Evolutionary conservation across 2,888 invertebrate species (phyloP).

Genomic region (Mimumesa dahlbomi): DNA sequence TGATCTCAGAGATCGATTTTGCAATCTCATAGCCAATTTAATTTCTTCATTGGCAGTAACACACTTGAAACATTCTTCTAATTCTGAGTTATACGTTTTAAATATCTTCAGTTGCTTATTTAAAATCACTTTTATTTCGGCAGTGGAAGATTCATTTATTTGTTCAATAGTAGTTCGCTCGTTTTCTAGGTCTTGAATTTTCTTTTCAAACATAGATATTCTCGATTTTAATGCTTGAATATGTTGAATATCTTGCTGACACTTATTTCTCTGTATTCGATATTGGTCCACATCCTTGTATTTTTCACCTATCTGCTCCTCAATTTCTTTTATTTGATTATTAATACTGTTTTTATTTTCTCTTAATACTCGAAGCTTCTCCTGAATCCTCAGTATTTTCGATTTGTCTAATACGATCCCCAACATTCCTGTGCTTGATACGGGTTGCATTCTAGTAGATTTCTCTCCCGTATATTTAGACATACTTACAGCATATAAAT

Average conservation of each 20-base stretch:
- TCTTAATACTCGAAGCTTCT: slow-evolving; percentile 71
- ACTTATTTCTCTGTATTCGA: slow-evolving; percentile 58
- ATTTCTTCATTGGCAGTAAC: slow-evolving; percentile 65
- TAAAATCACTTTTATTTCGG: slow-evolving; percentile 70
- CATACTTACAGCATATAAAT: slow-evolving; percentile 82
- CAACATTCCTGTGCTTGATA: slow-evolving; percentile 82
- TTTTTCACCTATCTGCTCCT: slow-evolving; percentile 60
- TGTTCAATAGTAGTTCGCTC: slow-evolving; percentile 71
- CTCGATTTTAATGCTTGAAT: slow-evolving; percentile 66
- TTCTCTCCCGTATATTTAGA: slow-evolving; percentile 86
- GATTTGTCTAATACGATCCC: slow-evolving; percentile 83
- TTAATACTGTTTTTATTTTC: slow-evolving; percentile 44
- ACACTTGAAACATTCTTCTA: slow-evolving; percentile 71
- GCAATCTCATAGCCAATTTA: slow-evolving; percentile 64
- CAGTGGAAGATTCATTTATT: slow-evolving; percentile 64
- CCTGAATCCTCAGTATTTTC: slow-evolving; percentile 78
- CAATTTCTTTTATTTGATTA: slow-evolving; percentile 71
- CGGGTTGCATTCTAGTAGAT: slow-evolving; percentile 83
- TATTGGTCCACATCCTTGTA: slow-evolving; percentile 63
- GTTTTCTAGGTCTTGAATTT: slow-evolving; percentile 69
- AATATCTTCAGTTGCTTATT: slow-evolving; percentile 72
- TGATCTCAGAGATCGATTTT: slow-evolving; percentile 49
- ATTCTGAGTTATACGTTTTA: slow-evolving; percentile 65
- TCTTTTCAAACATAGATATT: slow-evolving; percentile 68
- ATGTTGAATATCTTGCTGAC: slow-evolving; percentile 60